Conservation (phyloP, 2,113 vertebrate genomes). For the Vimba vimba region DNA sequence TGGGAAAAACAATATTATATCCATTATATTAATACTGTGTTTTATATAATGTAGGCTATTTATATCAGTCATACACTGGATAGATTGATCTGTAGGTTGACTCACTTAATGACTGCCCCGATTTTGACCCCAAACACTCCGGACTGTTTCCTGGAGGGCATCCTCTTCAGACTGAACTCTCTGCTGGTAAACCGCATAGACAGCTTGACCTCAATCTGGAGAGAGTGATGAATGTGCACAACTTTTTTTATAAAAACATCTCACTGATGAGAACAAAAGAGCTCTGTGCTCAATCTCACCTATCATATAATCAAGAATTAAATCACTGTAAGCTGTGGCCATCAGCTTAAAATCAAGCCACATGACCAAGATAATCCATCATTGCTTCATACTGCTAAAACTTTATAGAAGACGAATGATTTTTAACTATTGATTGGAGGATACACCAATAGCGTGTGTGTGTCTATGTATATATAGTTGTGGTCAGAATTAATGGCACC, state of each 20-base stretch:
- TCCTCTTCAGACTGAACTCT: conserved; percentile 95
- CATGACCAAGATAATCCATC: conserved; percentile 16
- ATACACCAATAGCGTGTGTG: background rate
- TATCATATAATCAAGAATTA: conserved; percentile 26
- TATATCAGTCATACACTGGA: background rate
- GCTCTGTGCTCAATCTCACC: conserved; percentile 4
- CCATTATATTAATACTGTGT: too few species aligned
- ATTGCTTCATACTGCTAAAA: conserved; percentile 8
- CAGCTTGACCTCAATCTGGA: conserved; percentile 93
- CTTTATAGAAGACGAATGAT: background rate
- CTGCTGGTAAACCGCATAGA: conserved; percentile 96
- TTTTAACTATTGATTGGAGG: background rate
- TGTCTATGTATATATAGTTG: too few species aligned
- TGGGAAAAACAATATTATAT: background rate
- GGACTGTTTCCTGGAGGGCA: conserved; percentile 90
- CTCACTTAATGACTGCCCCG: conserved; percentile 94
- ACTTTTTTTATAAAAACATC: conserved; percentile 10
- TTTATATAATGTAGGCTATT: background rate
- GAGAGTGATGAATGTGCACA: conserved; percentile 23
- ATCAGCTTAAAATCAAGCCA: conserved; percentile 29
- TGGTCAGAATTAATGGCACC: too few species aligned
- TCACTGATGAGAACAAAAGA: conserved; percentile 34
- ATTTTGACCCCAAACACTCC: conserved; percentile 98
- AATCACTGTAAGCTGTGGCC: conserved; percentile 19
- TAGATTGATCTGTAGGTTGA: conserved; percentile 38